phyloP scores from a whole-genome alignment of 2,797 vertebrate genomes.

The Pantherophis alleghaniensis region DNA sequence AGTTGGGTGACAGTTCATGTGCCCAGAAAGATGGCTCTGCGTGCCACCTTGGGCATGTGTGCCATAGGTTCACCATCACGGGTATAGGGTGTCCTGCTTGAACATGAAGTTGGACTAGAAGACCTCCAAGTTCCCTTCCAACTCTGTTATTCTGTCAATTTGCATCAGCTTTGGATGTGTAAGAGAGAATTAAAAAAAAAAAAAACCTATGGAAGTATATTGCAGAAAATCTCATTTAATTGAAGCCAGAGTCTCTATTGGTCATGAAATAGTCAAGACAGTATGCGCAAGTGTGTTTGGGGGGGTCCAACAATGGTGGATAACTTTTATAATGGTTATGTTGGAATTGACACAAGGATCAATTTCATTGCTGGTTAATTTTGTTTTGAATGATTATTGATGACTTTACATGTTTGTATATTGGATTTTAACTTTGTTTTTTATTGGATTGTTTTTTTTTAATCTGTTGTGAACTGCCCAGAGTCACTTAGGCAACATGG shows the following conservation, averaged over 20 bases:
- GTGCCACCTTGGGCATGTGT: too few relatives aligned
- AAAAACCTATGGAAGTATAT: background rate
- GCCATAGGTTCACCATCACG: too few relatives aligned
- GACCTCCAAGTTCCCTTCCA: background rate
- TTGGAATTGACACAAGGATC: background rate
- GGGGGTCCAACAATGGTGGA: background rate
- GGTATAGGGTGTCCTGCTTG: background rate
- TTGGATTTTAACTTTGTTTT: background rate
- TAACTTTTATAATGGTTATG: background rate
- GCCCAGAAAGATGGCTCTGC: too few relatives aligned
- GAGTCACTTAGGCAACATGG: background rate
- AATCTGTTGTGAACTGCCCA: background rate
- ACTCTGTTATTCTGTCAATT: background rate
- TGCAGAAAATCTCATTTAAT: background rate
- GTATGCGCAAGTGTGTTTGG: background rate
- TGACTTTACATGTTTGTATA: background rate
- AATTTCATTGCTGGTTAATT: background rate
- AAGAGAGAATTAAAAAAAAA: background rate
- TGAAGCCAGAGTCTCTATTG: background rate
- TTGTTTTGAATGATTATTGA: background rate
- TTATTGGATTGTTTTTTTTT: background rate
- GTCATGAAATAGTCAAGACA: background rate
- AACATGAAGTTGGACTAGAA: background rate
- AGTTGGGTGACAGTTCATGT: too few relatives aligned
- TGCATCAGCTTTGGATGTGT: background rate